phyloP scores from a whole-genome alignment of 2,797 vertebrate genomes.

The Scomberomorus guttatus region DNA sequence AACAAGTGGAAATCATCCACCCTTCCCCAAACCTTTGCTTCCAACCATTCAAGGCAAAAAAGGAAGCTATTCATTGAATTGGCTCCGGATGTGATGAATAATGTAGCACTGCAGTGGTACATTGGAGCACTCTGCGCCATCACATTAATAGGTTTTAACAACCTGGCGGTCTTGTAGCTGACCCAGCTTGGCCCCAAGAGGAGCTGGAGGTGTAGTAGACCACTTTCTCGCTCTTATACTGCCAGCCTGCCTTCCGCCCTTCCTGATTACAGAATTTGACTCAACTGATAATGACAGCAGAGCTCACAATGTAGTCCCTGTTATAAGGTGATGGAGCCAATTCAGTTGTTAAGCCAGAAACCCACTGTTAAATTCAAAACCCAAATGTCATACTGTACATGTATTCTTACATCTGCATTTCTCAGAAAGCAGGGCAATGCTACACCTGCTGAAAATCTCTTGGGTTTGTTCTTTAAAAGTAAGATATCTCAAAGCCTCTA shows the following conservation, averaged over 20 bases:
- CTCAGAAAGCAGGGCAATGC: conserved; percentile 15
- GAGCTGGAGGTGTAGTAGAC: conserved; percentile 64
- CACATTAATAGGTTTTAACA: conserved; percentile 84
- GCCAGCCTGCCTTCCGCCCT: conserved; percentile 50
- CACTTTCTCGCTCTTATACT: conserved; percentile 57
- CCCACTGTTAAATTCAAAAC: background rate
- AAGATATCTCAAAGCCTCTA: conserved; percentile 23
- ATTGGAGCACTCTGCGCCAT: conserved; percentile 63
- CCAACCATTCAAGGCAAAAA: conserved; percentile 50
- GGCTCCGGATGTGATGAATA: conserved; percentile 78
- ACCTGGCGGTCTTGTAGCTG: conserved; percentile 79
- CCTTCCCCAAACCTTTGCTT: conserved; percentile 58
- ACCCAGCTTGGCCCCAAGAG: conserved; percentile 70
- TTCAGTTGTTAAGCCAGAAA: conserved; percentile 12
- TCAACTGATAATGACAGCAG: conserved; percentile 55
- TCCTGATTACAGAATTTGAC: conserved; percentile 59
- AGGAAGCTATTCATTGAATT: conserved; percentile 72
- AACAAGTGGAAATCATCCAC: conserved; percentile 70
- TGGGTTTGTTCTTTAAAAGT: conserved; percentile 10
- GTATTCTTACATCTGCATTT: background rate
- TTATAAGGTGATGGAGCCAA: conserved; percentile 28
- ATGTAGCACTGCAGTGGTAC: conserved; percentile 78
- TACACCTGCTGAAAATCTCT: conserved; percentile 1
- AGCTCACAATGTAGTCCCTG: conserved; percentile 27
- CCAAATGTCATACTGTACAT: background rate